Evolutionary conservation across 1,140 invertebrate species (phyloP), one percentile per base, ranked within the genome.

Genomic region (Apis cerana): DNA sequence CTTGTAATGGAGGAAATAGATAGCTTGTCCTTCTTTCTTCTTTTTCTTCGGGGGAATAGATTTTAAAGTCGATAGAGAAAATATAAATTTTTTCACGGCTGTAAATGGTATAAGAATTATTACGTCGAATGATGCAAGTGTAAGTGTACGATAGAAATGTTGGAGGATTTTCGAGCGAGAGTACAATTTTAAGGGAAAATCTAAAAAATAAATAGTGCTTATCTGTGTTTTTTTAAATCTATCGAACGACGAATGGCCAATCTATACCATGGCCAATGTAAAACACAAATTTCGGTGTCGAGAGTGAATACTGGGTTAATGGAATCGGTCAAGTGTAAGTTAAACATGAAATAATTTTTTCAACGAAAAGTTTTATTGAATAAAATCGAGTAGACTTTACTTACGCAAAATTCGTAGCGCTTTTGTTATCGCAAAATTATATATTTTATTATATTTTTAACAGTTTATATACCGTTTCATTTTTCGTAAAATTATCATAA

Each of bases 341-440:
- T 91, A 90, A 92, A 90, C 89, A 84, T 83, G 69, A 69, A 90
- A 87, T 89, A 43, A 83, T 91, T 92, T 90, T 69, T 83, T 56
- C 62, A 33, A 79, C 61, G 78, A 74, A 82, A 27, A 27, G 83
- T 59, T 68, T 23, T 89, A 90, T 91, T 88, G 86, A 64, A 90
- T 91, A 91, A 89, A 92, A 89, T 71, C 48, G 61, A 62, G 80
- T 74, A 5, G 33, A 43, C 0, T 43, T 43, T 43, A 43, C 82
- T 85, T 70, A 70, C 27, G 59, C 23, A 50, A 70, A 48, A 27
- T 67, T 76, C 75, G 62, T 85, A 89, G 88, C 80, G 71, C 75
- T 84, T 52, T 75, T 52, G 76, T 79, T 87, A 88, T 81, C 50
- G 27, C 27, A 81, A 80, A 71, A 88, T 88, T 91, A 90, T 90